These are phyloP conservation scores for Pyrgilauda ruficollis DNA, from an alignment of 2,113 vertebrate species.

Conservation along the genomic window DNA sequence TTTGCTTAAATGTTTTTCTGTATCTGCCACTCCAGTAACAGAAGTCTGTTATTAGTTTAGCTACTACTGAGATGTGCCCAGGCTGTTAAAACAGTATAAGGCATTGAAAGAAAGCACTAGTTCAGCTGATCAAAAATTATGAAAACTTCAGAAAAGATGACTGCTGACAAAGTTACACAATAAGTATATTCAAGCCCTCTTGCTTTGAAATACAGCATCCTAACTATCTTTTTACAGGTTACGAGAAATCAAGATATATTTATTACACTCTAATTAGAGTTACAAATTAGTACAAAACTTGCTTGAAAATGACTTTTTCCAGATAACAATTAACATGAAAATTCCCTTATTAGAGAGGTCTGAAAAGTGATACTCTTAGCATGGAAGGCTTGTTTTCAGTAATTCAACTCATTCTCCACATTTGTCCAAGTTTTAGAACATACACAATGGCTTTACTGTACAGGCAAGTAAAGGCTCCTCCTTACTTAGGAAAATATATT, in stretches of 20 bases:
- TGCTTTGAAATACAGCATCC: not conserved
- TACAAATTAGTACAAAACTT: not conserved
- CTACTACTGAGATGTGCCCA: not conserved
- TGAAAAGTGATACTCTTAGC: not conserved
- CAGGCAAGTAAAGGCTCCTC: not conserved
- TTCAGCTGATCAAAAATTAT: not conserved
- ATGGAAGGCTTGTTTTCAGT: not conserved
- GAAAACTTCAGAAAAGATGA: not conserved
- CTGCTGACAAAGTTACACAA: not conserved
- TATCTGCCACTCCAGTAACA: not conserved
- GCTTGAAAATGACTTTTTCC: not conserved
- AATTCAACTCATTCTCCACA: not conserved
- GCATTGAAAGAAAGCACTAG: not conserved
- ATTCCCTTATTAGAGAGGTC: not conserved
- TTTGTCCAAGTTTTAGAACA: not conserved
- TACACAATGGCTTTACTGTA: not conserved
- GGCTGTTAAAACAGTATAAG: not conserved
- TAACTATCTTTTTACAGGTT: not conserved
- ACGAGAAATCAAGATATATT: not conserved
- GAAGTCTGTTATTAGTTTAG: not conserved
- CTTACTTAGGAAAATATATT: not conserved
- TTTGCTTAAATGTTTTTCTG: not conserved
- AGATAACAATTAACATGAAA: not conserved
- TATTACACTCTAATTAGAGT: not conserved
- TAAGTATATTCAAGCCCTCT: not conserved